Evolutionary conservation across 2,797 vertebrate genomes (phyloP).

Genomic region (Mus minutoides): DNA sequence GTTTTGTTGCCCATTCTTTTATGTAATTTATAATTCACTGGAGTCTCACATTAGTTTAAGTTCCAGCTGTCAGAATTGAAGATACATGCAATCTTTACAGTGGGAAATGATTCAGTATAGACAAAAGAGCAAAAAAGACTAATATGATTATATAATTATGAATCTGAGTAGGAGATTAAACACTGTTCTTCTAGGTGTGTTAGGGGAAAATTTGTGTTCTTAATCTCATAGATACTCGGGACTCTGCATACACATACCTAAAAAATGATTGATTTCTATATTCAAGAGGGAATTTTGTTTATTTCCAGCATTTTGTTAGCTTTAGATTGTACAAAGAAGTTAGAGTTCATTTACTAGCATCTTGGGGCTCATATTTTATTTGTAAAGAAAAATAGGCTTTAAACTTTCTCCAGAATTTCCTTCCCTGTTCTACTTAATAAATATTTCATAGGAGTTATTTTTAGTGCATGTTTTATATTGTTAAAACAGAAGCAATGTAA

Average conservation of each 20-base stretch:
- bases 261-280: not conserved
- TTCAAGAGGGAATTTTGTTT: not conserved
- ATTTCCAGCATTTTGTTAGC: not conserved
- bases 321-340: not conserved
- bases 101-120: not conserved
- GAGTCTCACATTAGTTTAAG: not conserved
- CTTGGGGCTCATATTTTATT: slow-evolving; percentile 24
- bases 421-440: not conserved
- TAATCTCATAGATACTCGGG: not conserved
- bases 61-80: not conserved
- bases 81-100: not conserved
- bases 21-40: not conserved
- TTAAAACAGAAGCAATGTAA: slow-evolving; percentile 15
- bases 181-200: not conserved
- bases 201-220: not conserved
- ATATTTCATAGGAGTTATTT: slow-evolving; percentile 1
- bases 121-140: not conserved
- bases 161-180: not conserved
- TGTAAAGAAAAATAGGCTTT: not conserved
- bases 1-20: not conserved
- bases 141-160: not conserved
- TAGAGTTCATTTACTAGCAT: slow-evolving; percentile 21
- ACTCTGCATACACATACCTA: not conserved
- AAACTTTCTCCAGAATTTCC: not conserved
- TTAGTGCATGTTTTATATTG: not conserved